A percentile compares a stretch with the other conserved stretches of the same genome.
Evolutionary conservation across 2,888 invertebrate genomes (phyloP).

Genomic region (Epirrhoe tristata): DNA sequence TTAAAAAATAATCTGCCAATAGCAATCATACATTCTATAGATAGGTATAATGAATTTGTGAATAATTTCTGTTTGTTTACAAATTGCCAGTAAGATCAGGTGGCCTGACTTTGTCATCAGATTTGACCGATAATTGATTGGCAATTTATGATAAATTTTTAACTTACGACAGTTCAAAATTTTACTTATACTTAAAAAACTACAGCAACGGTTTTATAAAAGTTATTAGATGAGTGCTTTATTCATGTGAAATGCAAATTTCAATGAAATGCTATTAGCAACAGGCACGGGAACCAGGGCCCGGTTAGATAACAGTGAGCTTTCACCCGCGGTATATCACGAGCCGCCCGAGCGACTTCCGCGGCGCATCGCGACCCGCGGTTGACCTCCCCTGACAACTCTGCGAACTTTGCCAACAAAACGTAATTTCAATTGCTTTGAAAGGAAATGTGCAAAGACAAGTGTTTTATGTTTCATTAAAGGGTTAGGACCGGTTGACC

Average conservation of each 20-base stretch:
- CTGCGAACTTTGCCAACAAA: constrained; percentile 26
- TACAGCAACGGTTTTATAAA: too few species aligned
- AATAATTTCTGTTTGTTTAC: too few species aligned
- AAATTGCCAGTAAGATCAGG: too few species aligned
- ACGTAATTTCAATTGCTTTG: background rate
- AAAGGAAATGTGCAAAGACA: background rate
- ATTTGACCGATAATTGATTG: too few species aligned
- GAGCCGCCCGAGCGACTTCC: constrained; percentile 48
- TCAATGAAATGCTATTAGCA: constrained; percentile 33
- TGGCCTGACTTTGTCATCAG: too few species aligned
- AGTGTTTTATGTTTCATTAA: background rate
- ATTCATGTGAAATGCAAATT: background rate
- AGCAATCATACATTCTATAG: too few species aligned
- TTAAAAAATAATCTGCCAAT: too few species aligned
- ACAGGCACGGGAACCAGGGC: constrained; percentile 44
- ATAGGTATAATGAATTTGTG: too few species aligned
- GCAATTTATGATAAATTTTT: too few species aligned
- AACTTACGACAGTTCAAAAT: too few species aligned
- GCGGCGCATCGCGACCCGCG: constrained; percentile 46
- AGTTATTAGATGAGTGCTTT: too few species aligned
- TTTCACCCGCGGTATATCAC: constrained; percentile 73
- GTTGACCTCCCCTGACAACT: constrained; percentile 41
- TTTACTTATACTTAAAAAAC: too few species aligned
- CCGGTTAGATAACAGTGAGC: constrained; percentile 59
- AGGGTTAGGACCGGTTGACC: background rate